Evolutionary conservation across 2,888 invertebrate genomes (phyloP).

Genomic region (Eulithis prunata): DNA sequence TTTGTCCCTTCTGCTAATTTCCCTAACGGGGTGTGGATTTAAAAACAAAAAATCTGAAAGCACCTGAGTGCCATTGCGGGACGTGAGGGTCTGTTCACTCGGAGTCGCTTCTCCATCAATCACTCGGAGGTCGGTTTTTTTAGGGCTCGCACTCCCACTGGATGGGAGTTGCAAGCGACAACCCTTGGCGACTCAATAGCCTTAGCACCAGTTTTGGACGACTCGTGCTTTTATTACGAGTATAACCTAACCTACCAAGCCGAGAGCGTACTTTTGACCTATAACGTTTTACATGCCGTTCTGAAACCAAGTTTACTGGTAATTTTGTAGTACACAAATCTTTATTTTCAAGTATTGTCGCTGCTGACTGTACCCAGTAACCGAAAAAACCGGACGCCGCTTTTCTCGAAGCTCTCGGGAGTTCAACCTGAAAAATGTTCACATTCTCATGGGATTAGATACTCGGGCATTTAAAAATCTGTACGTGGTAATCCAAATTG

Average conservation of each 20-base stretch:
- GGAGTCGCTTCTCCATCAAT: conserved; percentile 75
- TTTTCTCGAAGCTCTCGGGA: conserved; percentile 13
- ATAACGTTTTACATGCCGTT: too few species aligned
- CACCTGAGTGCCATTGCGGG: conserved; percentile 69
- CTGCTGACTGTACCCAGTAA: conserved; percentile 2
- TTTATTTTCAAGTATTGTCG: neutral
- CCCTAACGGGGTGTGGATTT: conserved; percentile 38
- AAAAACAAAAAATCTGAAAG: conserved; percentile 58
- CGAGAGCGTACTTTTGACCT: too few species aligned
- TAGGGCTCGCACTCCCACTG: conserved; percentile 68
- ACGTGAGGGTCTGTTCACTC: conserved; percentile 73
- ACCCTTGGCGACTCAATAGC: conserved; percentile 43
- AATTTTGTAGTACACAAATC: too few species aligned
- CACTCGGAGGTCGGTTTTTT: conserved; percentile 71
- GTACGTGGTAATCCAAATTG: conserved; percentile 10
- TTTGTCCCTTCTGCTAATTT: conserved; percentile 6
- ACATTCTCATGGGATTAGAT: conserved; percentile 49
- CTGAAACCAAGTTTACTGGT: too few species aligned
- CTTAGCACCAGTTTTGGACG: neutral
- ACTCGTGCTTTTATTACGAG: too few species aligned
- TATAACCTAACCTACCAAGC: too few species aligned
- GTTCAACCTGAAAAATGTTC: conserved; percentile 18
- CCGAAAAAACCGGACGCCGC: conserved; percentile 17
- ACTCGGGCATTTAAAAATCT: conserved; percentile 25
- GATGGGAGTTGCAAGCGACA: conserved; percentile 60